These are phyloP conservation scores for Pipistrellus pygmaeus DNA, from an alignment of 2,797 vertebrate species.

Conservation along the genomic window DNA sequence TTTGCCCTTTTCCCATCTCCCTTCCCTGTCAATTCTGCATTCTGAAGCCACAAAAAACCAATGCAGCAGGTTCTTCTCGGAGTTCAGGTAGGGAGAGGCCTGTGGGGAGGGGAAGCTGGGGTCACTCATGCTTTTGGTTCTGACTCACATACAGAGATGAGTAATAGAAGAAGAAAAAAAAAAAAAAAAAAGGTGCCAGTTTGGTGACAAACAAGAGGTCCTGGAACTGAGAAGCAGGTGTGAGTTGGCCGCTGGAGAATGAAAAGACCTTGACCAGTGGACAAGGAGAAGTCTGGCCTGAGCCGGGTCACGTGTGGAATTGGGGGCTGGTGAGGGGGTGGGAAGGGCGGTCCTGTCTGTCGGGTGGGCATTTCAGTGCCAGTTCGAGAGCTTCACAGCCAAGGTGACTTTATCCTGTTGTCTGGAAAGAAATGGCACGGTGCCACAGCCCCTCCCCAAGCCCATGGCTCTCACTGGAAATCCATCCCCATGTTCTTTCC, in stretches of 20 bases:
- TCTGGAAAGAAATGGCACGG: not conserved
- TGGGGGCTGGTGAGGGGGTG: not conserved
- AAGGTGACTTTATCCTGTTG: not conserved
- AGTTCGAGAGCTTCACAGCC: not conserved
- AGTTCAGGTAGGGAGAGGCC: not conserved
- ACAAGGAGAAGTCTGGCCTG: not conserved
- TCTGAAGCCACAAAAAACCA: not conserved
- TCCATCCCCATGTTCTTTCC: not conserved
- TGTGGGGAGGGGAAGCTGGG: not conserved
- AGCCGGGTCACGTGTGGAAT: not conserved
- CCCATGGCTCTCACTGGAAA: not conserved
- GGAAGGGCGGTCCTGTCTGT: not conserved
- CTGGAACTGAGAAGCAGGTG: not conserved
- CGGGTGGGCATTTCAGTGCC: not conserved
- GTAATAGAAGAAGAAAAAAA: not conserved
- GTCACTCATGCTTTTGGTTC: not conserved
- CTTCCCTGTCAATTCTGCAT: not conserved
- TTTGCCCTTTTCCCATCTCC: not conserved
- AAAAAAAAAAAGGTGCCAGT: not conserved
- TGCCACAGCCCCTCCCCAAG: not conserved
- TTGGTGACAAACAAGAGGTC: not conserved
- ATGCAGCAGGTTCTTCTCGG: not conserved
- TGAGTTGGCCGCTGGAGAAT: not conserved
- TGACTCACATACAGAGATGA: slow-evolving; percentile 24
- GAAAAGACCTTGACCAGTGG: not conserved